Evolutionary conservation across 2,888 invertebrate genomes (phyloP), one percentile per base, ranked within the genome.

Genomic region (Platypus cylindrus): DNA sequence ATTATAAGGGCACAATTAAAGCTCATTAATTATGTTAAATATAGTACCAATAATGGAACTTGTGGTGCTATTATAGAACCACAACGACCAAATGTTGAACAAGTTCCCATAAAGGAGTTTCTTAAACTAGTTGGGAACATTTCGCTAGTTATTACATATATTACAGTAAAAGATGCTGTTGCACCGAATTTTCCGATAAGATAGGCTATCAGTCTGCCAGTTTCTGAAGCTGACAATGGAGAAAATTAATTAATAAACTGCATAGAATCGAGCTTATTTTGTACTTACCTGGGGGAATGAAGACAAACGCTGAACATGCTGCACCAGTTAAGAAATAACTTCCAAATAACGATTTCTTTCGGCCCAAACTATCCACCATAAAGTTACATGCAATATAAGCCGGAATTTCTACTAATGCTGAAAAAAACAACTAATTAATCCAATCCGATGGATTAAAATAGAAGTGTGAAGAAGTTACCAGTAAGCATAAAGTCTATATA

Each of bases 401-500:
- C 1, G 84, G 84, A 38, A 83, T 74, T 55, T 84, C 84, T 11
- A 79, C 70, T 30, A 74, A 51, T 0, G 72, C 65, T 41, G 11
- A 11, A 40, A 33, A 13, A 27, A 30, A 29, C 16, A 5, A 22
- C 5, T 24, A 11, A 4, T 24, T 4, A 23, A 24, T 24, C 20
- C 20, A 5, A 20, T 20, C 20, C 9, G 11, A 22, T 20, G 28
- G 13, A 7, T 13, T 28, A n/a, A 12, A 8, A 3, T 17, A 17
- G 14, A 28, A 22, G 25, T 28, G 17, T 29, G 2, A 31, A n/a
- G 11, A 17, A 28, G 9, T 33, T 14, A 36, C 40, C 36, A 1
- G 75, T 75, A 33, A 77, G 56, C 14, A 81, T 76, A 51, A 81
- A 86, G 59, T 84, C 85, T 9, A 79, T 57, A 54, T 84, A 84